Evolutionary conservation across 1,140 invertebrate species (phyloP).

Genomic region (Prorops nasuta): DNA sequence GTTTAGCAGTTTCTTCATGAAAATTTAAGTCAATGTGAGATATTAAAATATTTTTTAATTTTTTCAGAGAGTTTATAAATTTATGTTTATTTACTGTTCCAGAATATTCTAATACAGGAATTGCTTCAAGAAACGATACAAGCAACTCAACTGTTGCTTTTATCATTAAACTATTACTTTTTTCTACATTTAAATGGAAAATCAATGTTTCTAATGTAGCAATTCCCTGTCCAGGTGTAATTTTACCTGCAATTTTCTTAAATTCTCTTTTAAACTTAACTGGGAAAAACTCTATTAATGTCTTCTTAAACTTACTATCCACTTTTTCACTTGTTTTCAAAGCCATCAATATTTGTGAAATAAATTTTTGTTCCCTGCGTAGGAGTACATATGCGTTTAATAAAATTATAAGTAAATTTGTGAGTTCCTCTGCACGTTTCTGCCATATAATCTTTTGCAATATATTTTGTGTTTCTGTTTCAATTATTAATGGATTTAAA

Average conservation of each 20-base stretch:
- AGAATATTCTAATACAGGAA: conserved; percentile 30
- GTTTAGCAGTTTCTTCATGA: conserved; percentile 15
- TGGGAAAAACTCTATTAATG: no score
- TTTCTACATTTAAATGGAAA: conserved; percentile 26
- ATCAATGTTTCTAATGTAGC: conserved; percentile 18
- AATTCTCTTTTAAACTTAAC: conserved; percentile 19
- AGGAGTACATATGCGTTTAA: conserved; percentile 22
- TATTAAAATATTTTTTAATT: conserved; percentile 28
- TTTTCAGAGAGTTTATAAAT: conserved; percentile 27
- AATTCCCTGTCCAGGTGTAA: conserved; percentile 17
- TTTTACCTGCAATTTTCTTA: conserved; percentile 2
- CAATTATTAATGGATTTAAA: conserved; percentile 45
- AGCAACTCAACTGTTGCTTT: conserved; percentile 27
- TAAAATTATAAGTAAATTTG: conserved; percentile 29
- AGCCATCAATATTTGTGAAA: conserved; percentile 20
- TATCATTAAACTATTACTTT: conserved; percentile 22
- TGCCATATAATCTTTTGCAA: conserved; percentile 32
- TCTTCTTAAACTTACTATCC: no score
- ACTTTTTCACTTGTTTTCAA: no score
- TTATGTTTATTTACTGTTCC: conserved; percentile 24
- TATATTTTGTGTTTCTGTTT: conserved; percentile 32
- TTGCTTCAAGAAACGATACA: conserved; percentile 27
- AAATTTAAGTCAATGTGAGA: conserved; percentile 19
- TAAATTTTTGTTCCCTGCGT: conserved; percentile 30
- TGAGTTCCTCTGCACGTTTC: conserved; percentile 19